Percentiles rank a stretch among this genome's conserved stretches.
phyloP scores from a whole-genome alignment of 2,888 invertebrate species.

The Chaetogeoica ovagalla region DNA sequence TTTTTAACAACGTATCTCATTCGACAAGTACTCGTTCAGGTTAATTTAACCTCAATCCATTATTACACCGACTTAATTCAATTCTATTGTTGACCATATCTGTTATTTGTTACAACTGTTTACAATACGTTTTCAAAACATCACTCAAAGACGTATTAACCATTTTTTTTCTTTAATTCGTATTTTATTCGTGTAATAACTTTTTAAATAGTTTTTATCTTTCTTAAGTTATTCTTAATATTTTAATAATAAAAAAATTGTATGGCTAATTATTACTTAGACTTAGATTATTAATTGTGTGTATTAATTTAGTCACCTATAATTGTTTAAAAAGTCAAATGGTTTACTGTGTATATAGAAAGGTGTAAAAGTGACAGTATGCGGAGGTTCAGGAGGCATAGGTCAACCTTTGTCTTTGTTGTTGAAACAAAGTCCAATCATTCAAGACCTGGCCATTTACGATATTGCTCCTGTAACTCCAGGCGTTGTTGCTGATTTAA shows the following conservation, averaged over 20 bases:
- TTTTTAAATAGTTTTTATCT: not conserved
- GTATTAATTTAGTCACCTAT: not conserved
- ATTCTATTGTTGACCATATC: too few relatives aligned
- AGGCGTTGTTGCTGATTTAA: constrained; percentile 95
- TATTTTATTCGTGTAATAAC: not conserved
- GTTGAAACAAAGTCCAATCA: constrained; percentile 84
- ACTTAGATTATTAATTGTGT: not conserved
- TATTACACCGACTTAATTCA: too few relatives aligned
- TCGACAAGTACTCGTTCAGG: not conserved
- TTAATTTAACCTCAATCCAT: too few relatives aligned
- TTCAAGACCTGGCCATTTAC: constrained; percentile 82
- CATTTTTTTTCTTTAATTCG: not conserved
- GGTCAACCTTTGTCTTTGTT: constrained; percentile 94
- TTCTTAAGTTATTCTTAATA: not conserved
- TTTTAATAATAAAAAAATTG: too few relatives aligned
- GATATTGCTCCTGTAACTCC: constrained; percentile 89
- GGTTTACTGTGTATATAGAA: constrained; percentile 58
- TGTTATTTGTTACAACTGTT: too few relatives aligned
- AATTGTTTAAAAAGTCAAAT: not conserved
- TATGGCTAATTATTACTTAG: too few relatives aligned
- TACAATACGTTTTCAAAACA: too few relatives aligned
- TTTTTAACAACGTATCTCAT: not conserved
- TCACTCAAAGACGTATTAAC: too few relatives aligned
- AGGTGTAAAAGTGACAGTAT: constrained; percentile 90
- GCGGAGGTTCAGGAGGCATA: constrained; percentile 96